A percentile compares a stretch with the other conserved stretches of the same genome.
These are phyloP conservation scores for Pheosia gnoma DNA, from an alignment of 2,888 invertebrate species.

Conservation along the genomic window DNA sequence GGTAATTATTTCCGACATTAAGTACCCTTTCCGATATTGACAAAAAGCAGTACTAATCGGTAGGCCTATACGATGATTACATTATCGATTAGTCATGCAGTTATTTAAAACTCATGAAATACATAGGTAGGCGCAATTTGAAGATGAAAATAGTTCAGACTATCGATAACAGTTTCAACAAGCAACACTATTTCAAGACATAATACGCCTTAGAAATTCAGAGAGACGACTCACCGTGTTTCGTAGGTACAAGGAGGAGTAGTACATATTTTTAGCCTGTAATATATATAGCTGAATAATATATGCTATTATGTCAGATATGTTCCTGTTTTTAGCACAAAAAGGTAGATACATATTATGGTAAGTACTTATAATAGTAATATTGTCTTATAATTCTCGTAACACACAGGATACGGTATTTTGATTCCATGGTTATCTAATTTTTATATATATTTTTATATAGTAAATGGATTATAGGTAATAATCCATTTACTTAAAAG, in stretches of 20 bases:
- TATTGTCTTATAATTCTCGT: neutral
- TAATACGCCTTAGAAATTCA: slow-evolving; percentile 36
- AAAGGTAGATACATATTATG: slow-evolving; percentile 3
- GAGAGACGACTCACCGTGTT: slow-evolving; percentile 22
- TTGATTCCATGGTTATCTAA: too few species aligned
- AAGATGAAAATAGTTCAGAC: neutral
- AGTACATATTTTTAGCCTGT: slow-evolving; percentile 27
- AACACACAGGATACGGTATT: slow-evolving; percentile 16
- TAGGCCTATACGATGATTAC: too few species aligned
- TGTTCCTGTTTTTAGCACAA: slow-evolving; percentile 1
- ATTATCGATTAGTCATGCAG: neutral
- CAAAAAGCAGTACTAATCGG: too few species aligned
- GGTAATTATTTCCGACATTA: too few species aligned
- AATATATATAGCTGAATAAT: slow-evolving; percentile 14
- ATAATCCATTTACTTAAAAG: too few species aligned
- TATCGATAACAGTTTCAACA: neutral
- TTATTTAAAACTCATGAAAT: neutral
- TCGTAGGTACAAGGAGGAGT: slow-evolving; percentile 23
- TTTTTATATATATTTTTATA: too few species aligned
- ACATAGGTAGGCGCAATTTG: neutral
- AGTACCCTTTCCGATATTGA: too few species aligned
- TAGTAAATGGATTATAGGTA: too few species aligned
- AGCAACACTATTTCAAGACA: slow-evolving; percentile 11
- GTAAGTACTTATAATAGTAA: neutral
- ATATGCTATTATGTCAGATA: slow-evolving; percentile 1